Percentiles rank a stretch among this genome's conserved stretches.
These are phyloP conservation scores for Pantherophis guttatus DNA, from an alignment of 2,113 vertebrate species.

Conservation along the genomic window DNA sequence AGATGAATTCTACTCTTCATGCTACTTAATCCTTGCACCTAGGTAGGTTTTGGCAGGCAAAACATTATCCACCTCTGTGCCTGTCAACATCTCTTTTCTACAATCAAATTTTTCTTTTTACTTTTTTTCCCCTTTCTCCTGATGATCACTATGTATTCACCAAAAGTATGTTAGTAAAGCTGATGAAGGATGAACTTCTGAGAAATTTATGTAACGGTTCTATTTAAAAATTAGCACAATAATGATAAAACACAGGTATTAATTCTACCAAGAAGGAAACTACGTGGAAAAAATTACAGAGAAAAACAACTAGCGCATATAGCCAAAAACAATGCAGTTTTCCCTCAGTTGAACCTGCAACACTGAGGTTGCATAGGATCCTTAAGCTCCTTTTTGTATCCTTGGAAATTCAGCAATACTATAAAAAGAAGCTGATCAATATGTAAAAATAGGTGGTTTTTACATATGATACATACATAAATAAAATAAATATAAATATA, in stretches of 20 bases:
- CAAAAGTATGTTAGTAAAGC: not conserved
- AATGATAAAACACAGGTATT: not conserved
- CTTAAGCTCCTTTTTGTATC: not conserved
- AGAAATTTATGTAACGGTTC: not conserved
- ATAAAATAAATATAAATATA: not conserved
- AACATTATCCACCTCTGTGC: not conserved
- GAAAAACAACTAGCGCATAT: not conserved
- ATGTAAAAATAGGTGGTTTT: not conserved
- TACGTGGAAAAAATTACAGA: not conserved
- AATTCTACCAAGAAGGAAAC: not conserved
- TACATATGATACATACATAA: not conserved
- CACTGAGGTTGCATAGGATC: not conserved
- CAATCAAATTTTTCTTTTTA: not conserved
- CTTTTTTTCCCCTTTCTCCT: not conserved
- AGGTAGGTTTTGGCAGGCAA: not conserved
- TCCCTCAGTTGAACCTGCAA: not conserved
- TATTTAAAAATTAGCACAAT: not conserved
- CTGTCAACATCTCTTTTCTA: not conserved
- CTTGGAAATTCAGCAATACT: not conserved
- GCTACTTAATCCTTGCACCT: not conserved
- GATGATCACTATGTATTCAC: not conserved
- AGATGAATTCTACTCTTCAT: not conserved
- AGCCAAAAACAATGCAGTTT: not conserved
- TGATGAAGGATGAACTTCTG: conserved; percentile 9
- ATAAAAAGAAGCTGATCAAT: not conserved